Evolutionary conservation across 1,140 invertebrate species (phyloP).

Genomic region (Orussus abietinus): DNA sequence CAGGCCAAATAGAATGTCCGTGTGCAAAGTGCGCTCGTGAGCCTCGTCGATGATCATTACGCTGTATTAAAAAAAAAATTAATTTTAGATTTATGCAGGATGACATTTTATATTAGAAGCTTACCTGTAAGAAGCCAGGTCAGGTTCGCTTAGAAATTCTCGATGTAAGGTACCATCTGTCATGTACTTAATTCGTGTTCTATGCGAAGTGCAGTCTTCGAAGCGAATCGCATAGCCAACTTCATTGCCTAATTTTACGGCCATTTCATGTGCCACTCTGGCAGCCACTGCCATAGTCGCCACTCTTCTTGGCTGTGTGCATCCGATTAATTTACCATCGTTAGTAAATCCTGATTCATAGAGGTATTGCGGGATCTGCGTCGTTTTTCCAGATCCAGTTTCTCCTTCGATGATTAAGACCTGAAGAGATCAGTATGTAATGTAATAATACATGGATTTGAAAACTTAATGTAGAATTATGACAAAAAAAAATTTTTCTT

Average conservation of each 20-base stretch:
- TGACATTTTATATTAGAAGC: constrained; percentile 2
- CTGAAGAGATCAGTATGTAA: constrained; percentile 29
- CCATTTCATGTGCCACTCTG: constrained; percentile 99
- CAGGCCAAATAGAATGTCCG: constrained; percentile 96
- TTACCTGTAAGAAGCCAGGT: constrained; percentile 80
- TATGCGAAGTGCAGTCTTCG: constrained; percentile 96
- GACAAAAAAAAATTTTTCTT: constrained; percentile 5
- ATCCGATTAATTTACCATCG: constrained; percentile 75
- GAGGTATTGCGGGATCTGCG: constrained; percentile 97
- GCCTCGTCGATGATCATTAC: constrained; percentile 99
- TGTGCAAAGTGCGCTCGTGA: constrained; percentile 96
- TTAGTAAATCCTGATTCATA: constrained; percentile 86
- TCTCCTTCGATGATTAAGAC: constrained; percentile 96
- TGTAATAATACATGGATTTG: constrained; percentile 5
- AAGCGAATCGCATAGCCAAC: constrained; percentile 99
- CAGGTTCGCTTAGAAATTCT: constrained; percentile 96
- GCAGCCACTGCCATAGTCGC: constrained; percentile 99
- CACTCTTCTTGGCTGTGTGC: constrained; percentile 79
- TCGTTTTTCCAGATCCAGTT: constrained; percentile 97
- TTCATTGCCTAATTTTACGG: constrained; percentile 95
- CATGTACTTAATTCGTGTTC: constrained; percentile 99
- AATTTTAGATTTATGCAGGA: constrained; percentile 4
- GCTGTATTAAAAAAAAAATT: constrained; percentile 49
- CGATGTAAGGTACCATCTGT: constrained; percentile 97
- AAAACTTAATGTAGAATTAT: constrained; percentile 5